phyloP scores from a whole-genome alignment of 2,888 invertebrate species.

The Diploptera punctata region DNA sequence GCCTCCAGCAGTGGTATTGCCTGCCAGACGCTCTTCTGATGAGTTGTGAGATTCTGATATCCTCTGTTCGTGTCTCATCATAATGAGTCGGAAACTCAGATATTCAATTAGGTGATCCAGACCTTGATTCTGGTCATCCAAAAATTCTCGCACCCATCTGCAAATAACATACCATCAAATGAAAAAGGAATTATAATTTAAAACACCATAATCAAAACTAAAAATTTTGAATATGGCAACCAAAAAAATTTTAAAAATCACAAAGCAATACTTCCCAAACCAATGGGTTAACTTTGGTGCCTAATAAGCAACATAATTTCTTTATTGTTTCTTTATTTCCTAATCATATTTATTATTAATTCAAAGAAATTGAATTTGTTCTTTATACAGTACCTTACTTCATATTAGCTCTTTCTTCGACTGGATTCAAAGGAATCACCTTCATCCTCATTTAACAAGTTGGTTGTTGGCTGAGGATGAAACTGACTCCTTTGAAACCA shows the following conservation, averaged over 20 bases:
- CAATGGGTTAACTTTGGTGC: no score
- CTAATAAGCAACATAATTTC: no score
- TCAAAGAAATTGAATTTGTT: no score
- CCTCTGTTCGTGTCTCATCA: constrained; percentile 92
- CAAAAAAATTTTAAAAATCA: not conserved
- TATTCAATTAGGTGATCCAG: constrained; percentile 97
- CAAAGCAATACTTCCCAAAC: no score
- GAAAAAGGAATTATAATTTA: not conserved
- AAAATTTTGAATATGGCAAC: constrained; percentile 8
- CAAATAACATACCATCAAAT: constrained; percentile 48
- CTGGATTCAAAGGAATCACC: no score
- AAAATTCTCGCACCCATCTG: constrained; percentile 98
- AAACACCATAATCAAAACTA: not conserved
- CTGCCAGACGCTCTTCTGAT: constrained; percentile 73
- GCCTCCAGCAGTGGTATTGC: constrained; percentile 44
- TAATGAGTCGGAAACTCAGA: constrained; percentile 90
- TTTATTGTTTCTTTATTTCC: no score
- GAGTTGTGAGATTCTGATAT: constrained; percentile 76
- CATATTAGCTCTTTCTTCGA: no score
- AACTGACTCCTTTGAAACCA: no score
- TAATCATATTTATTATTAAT: no score
- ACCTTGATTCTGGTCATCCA: constrained; percentile 95
- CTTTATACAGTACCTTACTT: no score
- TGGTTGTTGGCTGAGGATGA: no score
- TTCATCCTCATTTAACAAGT: no score